Conservation (phyloP, 92 coral and sea anemone species). For the Heliopora coerulea region DNA sequence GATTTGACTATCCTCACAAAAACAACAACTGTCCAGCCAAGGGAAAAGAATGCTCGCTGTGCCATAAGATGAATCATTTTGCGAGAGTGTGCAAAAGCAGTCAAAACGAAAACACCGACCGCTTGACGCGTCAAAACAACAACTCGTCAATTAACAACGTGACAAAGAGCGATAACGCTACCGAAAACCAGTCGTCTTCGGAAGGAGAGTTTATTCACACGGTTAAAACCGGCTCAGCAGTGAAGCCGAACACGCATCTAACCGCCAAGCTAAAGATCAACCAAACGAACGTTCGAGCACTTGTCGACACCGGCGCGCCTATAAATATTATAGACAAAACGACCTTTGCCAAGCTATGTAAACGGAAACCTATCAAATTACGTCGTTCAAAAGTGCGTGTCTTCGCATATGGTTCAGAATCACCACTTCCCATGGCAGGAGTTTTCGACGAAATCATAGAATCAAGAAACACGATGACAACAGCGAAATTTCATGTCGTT, state of each 20-base stretch:
- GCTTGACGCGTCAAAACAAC: background rate
- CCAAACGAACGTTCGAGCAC: background rate
- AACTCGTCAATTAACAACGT: background rate
- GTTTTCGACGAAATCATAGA: conserved; percentile 37
- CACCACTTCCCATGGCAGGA: conserved; percentile 63
- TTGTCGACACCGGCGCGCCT: background rate
- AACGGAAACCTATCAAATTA: background rate
- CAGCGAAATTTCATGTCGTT: background rate
- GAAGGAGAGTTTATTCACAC: background rate
- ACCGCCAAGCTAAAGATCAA: background rate
- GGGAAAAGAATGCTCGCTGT: background rate
- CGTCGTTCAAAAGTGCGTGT: conserved; percentile 1
- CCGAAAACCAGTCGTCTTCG: background rate
- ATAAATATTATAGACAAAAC: background rate
- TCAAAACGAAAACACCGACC: background rate
- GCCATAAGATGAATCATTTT: conserved; percentile 5
- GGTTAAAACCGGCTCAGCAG: background rate
- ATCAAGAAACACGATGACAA: conserved; percentile 44
- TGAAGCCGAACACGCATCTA: background rate
- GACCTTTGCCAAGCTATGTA: background rate
- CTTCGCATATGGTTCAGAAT: conserved; percentile 41
- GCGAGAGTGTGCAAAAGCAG: conserved; percentile 4
- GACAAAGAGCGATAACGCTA: background rate
- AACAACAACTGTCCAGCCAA: background rate
- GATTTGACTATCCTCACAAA: background rate